A percentile compares a stretch with the other conserved stretches of the same genome.
Evolutionary conservation across 2,797 vertebrate genomes (phyloP).

Genomic region (Synaphobranchus kaupii): DNA sequence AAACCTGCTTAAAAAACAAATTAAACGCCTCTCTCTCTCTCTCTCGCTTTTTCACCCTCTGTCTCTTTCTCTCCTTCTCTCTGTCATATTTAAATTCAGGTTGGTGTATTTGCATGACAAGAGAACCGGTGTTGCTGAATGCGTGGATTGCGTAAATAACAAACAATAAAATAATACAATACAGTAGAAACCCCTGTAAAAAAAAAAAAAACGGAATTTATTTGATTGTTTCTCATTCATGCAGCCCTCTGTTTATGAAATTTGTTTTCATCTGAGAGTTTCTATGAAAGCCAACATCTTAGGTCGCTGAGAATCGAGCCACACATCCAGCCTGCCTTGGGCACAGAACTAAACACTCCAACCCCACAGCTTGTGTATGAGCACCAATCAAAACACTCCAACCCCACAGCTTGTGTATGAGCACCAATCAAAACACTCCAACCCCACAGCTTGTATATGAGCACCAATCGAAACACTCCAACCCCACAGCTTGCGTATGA

Average conservation of each 20-base stretch:
- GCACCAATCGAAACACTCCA: not conserved
- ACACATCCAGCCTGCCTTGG: not conserved
- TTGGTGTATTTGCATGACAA: not conserved
- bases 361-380: not conserved
- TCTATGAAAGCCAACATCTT: not conserved
- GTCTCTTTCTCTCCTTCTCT: not conserved
- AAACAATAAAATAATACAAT: no score
- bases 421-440: not conserved
- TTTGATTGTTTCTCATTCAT: not conserved
- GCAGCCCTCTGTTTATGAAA: not conserved
- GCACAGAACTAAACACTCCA: not conserved
- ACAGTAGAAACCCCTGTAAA: not conserved
- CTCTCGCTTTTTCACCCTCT: not conserved
- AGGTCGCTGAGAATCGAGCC: not conserved
- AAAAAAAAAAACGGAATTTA: not conserved
- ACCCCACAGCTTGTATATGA: not conserved
- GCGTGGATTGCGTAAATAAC: not conserved
- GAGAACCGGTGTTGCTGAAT: not conserved
- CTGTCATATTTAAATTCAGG: not conserved
- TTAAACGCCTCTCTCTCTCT: slow-evolving; percentile 11
- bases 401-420: not conserved
- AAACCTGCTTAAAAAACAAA: slow-evolving; percentile 16
- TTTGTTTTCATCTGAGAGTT: not conserved
- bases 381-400: not conserved
- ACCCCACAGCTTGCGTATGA: not conserved